phyloP scores from a whole-genome alignment of 1,140 invertebrate genomes.

The Asbolus verrucosus region DNA sequence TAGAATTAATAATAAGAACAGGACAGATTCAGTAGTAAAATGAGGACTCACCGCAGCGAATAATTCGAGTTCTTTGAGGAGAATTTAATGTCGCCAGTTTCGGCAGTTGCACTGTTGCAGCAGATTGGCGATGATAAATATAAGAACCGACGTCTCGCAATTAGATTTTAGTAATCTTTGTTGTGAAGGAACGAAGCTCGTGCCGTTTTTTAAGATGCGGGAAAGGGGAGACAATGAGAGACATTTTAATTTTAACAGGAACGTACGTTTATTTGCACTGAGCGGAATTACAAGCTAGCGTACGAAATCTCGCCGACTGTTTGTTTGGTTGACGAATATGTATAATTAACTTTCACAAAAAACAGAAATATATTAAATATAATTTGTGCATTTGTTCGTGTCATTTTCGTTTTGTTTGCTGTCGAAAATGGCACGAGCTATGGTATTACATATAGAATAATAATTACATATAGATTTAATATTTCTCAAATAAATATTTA shows the following conservation, averaged over 20 bases:
- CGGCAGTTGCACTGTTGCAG: constrained; percentile 15
- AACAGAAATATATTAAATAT: constrained; percentile 62
- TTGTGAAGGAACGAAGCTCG: constrained; percentile 9
- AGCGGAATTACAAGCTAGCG: constrained; percentile 65
- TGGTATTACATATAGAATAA: constrained; percentile 55
- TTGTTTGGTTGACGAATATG: constrained; percentile 62
- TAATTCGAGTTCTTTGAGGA: constrained; percentile 21
- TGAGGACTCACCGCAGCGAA: neutral
- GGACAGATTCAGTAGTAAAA: neutral
- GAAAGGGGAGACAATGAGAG: constrained; percentile 37
- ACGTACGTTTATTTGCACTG: constrained; percentile 66
- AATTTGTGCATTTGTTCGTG: constrained; percentile 52
- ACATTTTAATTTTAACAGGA: constrained; percentile 63
- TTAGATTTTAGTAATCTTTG: constrained; percentile 8
- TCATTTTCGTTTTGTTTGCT: constrained; percentile 12
- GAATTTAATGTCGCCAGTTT: constrained; percentile 19
- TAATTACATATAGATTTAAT: constrained; percentile 57
- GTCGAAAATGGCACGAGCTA: constrained; percentile 24
- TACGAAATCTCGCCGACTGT: constrained; percentile 64
- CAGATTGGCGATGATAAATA: too few relatives aligned
- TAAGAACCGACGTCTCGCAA: constrained; percentile 15
- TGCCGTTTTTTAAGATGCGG: neutral
- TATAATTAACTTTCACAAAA: constrained; percentile 62
- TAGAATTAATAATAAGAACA: neutral
- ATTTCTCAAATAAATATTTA: constrained; percentile 61